Percentiles rank a stretch among this genome's conserved stretches.
These are phyloP conservation scores for Dinomys branickii DNA, from an alignment of 2,113 vertebrate species.

Conservation along the genomic window DNA sequence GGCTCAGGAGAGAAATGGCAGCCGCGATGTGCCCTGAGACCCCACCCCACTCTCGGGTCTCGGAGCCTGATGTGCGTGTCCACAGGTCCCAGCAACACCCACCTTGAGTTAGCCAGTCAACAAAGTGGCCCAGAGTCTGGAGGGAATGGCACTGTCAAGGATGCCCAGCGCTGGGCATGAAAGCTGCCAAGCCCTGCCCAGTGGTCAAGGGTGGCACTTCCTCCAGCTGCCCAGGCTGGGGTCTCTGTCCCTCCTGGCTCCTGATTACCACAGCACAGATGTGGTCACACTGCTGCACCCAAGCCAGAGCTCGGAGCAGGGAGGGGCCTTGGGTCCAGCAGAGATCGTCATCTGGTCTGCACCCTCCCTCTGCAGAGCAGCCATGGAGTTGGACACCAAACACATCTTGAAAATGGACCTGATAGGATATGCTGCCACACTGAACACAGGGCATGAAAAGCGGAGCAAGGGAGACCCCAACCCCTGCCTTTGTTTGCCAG, in stretches of 20 bases:
- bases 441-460: not conserved
- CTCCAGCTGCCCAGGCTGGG: not conserved
- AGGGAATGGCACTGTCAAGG: no score
- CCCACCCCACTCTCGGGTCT: not conserved
- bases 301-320: not conserved
- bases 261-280: not conserved
- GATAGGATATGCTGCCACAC: not conserved
- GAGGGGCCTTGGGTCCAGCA: not conserved
- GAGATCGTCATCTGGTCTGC: not conserved
- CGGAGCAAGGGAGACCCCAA: not conserved
- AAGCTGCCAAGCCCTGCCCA: slow-evolving; percentile 82
- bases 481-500: not conserved
- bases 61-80: slow-evolving; percentile 80
- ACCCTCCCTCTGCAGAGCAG: not conserved
- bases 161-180: no score
- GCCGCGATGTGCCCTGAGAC: no score
- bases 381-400: not conserved
- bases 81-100: slow-evolving; percentile 77
- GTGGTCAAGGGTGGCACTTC: not conserved
- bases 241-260: not conserved
- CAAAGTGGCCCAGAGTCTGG: slow-evolving; percentile 86
- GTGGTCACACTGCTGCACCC: not conserved
- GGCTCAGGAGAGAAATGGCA: not conserved
- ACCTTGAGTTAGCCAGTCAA: slow-evolving; percentile 88
- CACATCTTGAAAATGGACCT: not conserved